A percentile compares a stretch with the other conserved stretches of the same genome.
These are phyloP conservation scores for Cheilosia variabilis DNA, from an alignment of 2,888 invertebrate genomes.

Conservation along the genomic window DNA sequence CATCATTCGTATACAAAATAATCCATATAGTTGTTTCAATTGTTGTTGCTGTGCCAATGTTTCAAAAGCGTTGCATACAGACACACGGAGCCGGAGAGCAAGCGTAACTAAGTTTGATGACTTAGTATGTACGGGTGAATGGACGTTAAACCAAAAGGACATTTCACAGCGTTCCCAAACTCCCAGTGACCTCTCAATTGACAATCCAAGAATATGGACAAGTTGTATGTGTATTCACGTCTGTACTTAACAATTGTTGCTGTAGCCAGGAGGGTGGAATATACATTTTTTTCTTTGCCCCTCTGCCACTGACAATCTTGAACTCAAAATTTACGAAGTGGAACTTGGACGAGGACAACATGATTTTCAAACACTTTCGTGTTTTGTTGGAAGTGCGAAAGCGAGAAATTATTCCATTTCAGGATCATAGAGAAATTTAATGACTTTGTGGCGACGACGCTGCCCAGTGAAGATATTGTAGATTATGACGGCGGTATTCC, in stretches of 20 bases:
- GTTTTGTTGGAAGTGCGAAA: slow-evolving; percentile 23
- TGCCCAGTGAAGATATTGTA: slow-evolving; percentile 2
- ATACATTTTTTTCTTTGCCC: slow-evolving; percentile 15
- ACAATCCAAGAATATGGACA: slow-evolving; percentile 66
- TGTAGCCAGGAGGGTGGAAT: background rate
- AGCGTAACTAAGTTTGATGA: slow-evolving; percentile 60
- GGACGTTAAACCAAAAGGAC: slow-evolving; percentile 69
- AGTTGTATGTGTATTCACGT: slow-evolving; percentile 36
- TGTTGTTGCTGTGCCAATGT: slow-evolving; percentile 53
- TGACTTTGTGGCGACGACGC: slow-evolving; percentile 47
- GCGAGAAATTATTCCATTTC: slow-evolving; percentile 40
- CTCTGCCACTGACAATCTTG: slow-evolving; percentile 56
- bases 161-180: slow-evolving; percentile 24
- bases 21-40: slow-evolving; percentile 17
- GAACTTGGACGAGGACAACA: slow-evolving; percentile 14
- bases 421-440: slow-evolving; percentile 55
- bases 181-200: slow-evolving; percentile 61
- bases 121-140: slow-evolving; percentile 63
- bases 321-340: slow-evolving; percentile 44
- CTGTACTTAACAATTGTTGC: slow-evolving; percentile 68
- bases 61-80: background rate
- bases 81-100: background rate
- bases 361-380: background rate
- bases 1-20: background rate
- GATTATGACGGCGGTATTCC: slow-evolving; percentile 26